These are phyloP conservation scores for Paramuricea clavata DNA, from an alignment of 92 coral and sea anemone genomes.

Conservation along the genomic window DNA sequence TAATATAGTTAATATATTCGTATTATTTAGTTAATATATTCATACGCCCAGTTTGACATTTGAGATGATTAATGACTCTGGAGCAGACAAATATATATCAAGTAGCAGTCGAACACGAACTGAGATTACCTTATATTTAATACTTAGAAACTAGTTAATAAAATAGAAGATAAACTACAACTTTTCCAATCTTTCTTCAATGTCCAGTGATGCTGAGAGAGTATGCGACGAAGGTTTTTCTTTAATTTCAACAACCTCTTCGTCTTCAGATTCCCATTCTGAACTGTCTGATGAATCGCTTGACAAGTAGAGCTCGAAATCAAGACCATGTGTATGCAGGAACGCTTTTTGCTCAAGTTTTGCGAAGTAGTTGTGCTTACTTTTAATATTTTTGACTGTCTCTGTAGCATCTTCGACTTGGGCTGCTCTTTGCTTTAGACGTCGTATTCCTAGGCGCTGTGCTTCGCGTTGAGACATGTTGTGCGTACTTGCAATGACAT, in stretches of 20 bases:
- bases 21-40: too few species aligned
- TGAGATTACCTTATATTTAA: too few species aligned
- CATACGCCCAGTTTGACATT: too few species aligned
- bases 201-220: neutral
- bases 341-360: constrained; percentile 34
- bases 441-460: neutral
- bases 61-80: too few species aligned
- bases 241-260: neutral
- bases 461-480: constrained; percentile 5
- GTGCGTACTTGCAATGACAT: neutral
- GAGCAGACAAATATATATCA: too few species aligned
- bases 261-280: neutral
- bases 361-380: constrained; percentile 13
- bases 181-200: constrained; percentile 21
- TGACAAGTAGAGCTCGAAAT: constrained; percentile 34
- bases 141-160: too few species aligned
- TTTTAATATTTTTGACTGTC: constrained; percentile 7
- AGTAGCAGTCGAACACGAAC: too few species aligned
- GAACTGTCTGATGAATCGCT: constrained; percentile 32
- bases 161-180: too few species aligned
- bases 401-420: constrained; percentile 8
- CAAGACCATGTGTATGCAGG: constrained; percentile 47
- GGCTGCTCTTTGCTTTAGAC: neutral
- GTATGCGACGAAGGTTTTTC: neutral
- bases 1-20: too few species aligned